Evolutionary conservation across 2,113 vertebrate species (phyloP).

Genomic region (Tetraodon nigroviridis): DNA sequence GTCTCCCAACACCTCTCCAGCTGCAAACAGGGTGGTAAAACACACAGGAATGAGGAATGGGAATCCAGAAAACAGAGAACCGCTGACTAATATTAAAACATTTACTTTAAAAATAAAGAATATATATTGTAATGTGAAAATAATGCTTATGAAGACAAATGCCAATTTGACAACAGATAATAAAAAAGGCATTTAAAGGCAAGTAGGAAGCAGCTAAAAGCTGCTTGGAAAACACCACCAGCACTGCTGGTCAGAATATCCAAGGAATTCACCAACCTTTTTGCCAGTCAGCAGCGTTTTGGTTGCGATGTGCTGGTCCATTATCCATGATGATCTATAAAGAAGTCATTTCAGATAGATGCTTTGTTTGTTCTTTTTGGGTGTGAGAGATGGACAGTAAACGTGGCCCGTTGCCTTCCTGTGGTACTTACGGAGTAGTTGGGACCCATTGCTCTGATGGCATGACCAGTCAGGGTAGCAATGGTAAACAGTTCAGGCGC

Average conservation of each 20-base stretch:
- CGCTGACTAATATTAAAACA: not conserved
- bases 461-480: conserved; percentile 79
- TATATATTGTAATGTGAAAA: no score
- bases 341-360: no score
- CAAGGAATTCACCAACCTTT: conserved; percentile 48
- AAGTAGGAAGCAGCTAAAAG: not conserved
- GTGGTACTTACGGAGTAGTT: conserved; percentile 74
- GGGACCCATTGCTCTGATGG: conserved; percentile 77
- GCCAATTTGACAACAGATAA: no score
- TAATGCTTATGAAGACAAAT: no score
- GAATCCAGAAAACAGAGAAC: not conserved
- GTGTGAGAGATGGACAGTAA: not conserved
- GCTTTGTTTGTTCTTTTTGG: not conserved
- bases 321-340: conserved; percentile 81
- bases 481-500: conserved; percentile 77
- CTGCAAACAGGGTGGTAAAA: conserved; percentile 36
- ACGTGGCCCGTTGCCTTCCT: not conserved
- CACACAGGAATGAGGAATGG: no score
- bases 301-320: conserved; percentile 63
- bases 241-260: not conserved
- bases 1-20: conserved; percentile 75
- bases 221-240: not conserved
- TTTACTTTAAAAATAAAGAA: no score
- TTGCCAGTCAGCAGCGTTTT: conserved; percentile 71
- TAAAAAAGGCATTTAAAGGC: no score